Evolutionary conservation across 2,797 vertebrate genomes (phyloP).

Genomic region (Sciaenops ocellatus): DNA sequence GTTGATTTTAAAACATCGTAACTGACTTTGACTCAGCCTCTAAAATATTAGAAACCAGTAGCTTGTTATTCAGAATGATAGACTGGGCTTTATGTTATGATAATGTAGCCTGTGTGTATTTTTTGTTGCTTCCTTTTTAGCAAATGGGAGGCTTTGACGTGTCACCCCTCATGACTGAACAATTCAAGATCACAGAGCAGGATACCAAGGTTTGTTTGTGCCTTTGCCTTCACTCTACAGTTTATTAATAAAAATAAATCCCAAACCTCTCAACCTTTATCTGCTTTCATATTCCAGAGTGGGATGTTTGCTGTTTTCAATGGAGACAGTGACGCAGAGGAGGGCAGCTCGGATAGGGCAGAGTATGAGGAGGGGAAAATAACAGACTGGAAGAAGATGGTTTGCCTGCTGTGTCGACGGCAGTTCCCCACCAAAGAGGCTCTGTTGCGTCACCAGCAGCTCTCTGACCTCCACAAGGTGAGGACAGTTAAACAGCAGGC

Average conservation of each 20-base stretch:
- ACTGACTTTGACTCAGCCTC: background rate
- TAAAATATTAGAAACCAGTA: background rate
- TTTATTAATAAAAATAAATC: background rate
- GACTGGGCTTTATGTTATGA: background rate
- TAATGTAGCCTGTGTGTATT: background rate
- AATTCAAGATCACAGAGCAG: slow-evolving; percentile 84
- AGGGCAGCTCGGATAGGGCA: slow-evolving; percentile 79
- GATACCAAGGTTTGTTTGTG: slow-evolving; percentile 80
- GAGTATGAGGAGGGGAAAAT: slow-evolving; percentile 89
- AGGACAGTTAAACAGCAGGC: slow-evolving; percentile 50
- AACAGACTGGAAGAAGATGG: slow-evolving; percentile 94
- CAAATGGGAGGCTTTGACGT: slow-evolving; percentile 87
- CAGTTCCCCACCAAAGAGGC: slow-evolving; percentile 94
- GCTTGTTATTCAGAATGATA: background rate
- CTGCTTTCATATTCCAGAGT: slow-evolving; percentile 74
- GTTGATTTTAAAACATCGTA: background rate
- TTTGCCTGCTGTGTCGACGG: slow-evolving; percentile 92
- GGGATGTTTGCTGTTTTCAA: slow-evolving; percentile 89
- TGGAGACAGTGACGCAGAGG: slow-evolving; percentile 91
- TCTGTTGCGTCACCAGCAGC: slow-evolving; percentile 92
- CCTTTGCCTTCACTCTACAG: background rate
- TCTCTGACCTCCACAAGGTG: slow-evolving; percentile 98
- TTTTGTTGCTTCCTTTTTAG: slow-evolving; percentile 45
- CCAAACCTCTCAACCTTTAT: background rate
- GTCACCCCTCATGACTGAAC: slow-evolving; percentile 84